Percentiles rank a stretch among this genome's conserved stretches.
Evolutionary conservation across 2,888 invertebrate species (phyloP).

Genomic region (Caradrina clavipalpis): DNA sequence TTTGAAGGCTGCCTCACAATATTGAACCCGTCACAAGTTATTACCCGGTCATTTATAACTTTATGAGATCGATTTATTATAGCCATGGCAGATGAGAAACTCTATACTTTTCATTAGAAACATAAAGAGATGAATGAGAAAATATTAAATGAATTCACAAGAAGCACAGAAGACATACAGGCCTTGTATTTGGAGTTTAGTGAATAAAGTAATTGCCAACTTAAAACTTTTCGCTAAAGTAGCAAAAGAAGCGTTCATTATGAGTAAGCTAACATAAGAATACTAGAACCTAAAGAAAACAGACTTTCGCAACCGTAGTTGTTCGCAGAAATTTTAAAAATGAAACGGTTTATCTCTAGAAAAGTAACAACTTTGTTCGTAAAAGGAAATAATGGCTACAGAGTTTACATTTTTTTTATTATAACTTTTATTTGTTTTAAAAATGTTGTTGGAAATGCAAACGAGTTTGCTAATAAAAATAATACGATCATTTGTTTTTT

Average conservation of each 20-base stretch:
- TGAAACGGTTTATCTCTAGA: conserved; percentile 26
- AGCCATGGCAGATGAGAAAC: conserved; percentile 16
- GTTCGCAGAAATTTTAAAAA: conserved; percentile 45
- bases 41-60: conserved; percentile 43
- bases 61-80: conserved; percentile 45
- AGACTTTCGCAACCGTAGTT: conserved; percentile 32
- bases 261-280: conserved; percentile 23
- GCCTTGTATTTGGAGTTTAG: conserved; percentile 3
- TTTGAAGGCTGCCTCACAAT: conserved; percentile 28
- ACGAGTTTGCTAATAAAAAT: conserved; percentile 20
- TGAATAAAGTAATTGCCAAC: conserved; percentile 14
- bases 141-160: conserved; percentile 4
- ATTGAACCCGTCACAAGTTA: conserved; percentile 43
- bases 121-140: conserved; percentile 9
- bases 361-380: conserved; percentile 37
- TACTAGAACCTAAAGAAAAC: conserved; percentile 14
- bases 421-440: conserved; percentile 24
- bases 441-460: conserved; percentile 20
- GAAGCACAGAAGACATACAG: neutral
- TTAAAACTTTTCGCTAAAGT: conserved; percentile 15
- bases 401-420: conserved; percentile 36
- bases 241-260: conserved; percentile 18
- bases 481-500: conserved; percentile 1
- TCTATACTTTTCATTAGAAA: conserved; percentile 26
- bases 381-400: conserved; percentile 32